phyloP scores from a whole-genome alignment of 1,140 invertebrate genomes.

The Lasioglossum albipes region DNA sequence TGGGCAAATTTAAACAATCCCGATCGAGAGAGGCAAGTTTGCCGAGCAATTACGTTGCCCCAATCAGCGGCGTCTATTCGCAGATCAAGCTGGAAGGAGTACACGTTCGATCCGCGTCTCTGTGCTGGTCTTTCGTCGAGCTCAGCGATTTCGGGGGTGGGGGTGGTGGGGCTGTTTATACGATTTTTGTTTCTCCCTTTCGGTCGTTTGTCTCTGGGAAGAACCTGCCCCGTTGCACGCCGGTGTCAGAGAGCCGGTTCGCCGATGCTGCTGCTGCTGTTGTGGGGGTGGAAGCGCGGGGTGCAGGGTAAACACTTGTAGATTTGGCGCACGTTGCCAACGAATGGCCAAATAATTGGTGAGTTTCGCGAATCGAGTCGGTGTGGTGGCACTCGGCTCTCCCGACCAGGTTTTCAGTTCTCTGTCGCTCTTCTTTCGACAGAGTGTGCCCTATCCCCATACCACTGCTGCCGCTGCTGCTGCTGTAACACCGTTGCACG shows the following conservation, averaged over 20 bases:
- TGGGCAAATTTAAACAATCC: too few relatives aligned
- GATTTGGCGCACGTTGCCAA: constrained; percentile 78
- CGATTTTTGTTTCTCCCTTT: constrained; percentile 9
- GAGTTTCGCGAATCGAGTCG: constrained; percentile 73
- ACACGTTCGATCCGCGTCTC: not conserved
- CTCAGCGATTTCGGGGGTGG: constrained; percentile 73
- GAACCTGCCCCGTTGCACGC: not conserved
- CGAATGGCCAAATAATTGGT: constrained; percentile 79
- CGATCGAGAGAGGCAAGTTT: constrained; percentile 16
- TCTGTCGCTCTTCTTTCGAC: constrained; percentile 45
- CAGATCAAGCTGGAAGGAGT: not conserved
- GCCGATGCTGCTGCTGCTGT: not conserved
- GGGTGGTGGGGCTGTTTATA: constrained; percentile 11
- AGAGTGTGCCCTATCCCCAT: constrained; percentile 42
- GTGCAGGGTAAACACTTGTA: constrained; percentile 76
- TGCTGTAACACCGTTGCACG: constrained; percentile 58
- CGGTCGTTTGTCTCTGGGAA: constrained; percentile 32
- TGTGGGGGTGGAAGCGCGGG: not conserved
- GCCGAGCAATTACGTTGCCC: constrained; percentile 30
- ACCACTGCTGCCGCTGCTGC: constrained; percentile 41
- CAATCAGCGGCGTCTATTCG: constrained; percentile 31
- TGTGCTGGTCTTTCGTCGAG: constrained; percentile 63
- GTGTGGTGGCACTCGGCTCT: constrained; percentile 56
- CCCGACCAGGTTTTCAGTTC: constrained; percentile 31
- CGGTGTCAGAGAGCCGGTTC: constrained; percentile 14